Percentiles rank a stretch among this genome's conserved stretches.
These are phyloP conservation scores for Uropsilus gracilis DNA, from an alignment of 2,113 vertebrate genomes.

Conservation along the genomic window DNA sequence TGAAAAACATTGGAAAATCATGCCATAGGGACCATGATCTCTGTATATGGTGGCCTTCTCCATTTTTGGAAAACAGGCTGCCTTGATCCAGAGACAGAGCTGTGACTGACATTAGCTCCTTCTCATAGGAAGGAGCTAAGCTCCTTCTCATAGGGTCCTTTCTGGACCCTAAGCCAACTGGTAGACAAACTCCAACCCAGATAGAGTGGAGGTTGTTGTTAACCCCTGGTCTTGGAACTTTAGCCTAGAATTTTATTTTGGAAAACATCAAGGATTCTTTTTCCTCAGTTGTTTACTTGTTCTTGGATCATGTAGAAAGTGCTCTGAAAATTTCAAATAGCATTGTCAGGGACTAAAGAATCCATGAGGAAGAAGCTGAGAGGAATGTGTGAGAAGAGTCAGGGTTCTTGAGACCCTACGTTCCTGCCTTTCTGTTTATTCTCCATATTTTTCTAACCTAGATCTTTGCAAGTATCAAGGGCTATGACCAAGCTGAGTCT, in stretches of 20 bases:
- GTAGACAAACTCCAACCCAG: background rate
- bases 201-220: background rate
- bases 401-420: background rate
- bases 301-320: background rate
- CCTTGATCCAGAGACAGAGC: background rate
- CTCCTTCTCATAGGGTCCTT: background rate
- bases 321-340: background rate
- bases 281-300: background rate
- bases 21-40: background rate
- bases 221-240: background rate
- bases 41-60: background rate
- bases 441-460: background rate
- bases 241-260: background rate
- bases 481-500: background rate
- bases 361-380: background rate
- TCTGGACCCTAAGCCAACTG: background rate
- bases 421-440: background rate
- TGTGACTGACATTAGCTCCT: background rate
- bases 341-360: background rate
- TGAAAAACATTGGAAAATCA: background rate
- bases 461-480: background rate
- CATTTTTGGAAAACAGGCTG: background rate
- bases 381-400: background rate
- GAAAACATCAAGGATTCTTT: background rate
- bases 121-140: fast-evolving